phyloP scores from a whole-genome alignment of 1,140 invertebrate species.

The Aphidius gifuensis region DNA sequence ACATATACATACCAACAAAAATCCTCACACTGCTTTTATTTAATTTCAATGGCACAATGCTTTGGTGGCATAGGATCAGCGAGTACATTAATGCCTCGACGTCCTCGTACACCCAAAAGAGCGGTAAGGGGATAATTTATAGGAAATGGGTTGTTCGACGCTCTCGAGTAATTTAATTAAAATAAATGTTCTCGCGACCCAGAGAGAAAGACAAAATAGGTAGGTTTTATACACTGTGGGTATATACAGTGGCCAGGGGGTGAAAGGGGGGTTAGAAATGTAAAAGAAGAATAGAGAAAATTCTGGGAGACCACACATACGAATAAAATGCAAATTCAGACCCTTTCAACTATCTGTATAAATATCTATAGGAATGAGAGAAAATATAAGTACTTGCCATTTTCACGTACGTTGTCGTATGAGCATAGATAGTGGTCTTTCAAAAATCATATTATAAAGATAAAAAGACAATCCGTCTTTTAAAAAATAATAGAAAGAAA shows the following conservation, averaged over 20 bases:
- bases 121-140: conserved; percentile 55
- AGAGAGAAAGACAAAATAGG: conserved; percentile 23
- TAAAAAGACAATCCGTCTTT: neutral
- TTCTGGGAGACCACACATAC: conserved; percentile 29
- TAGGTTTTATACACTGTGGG: neutral
- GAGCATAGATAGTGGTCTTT: conserved; percentile 6
- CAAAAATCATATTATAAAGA: neutral
- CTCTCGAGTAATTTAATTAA: conserved; percentile 58
- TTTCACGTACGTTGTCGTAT: conserved; percentile 8
- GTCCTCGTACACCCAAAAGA: conserved; percentile 28
- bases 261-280: neutral
- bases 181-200: conserved; percentile 54
- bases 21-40: conserved; percentile 51
- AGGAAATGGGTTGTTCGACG: conserved; percentile 58
- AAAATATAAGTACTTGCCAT: conserved; percentile 16
- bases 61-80: conserved; percentile 40
- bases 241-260: neutral
- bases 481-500: no score
- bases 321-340: conserved; percentile 59
- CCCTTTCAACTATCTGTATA: conserved; percentile 37
- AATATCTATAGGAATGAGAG: conserved; percentile 13
- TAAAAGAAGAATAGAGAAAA: neutral
- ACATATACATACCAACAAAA: conserved; percentile 11
- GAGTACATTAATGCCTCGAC: conserved; percentile 52
- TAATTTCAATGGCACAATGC: conserved; percentile 51